These are phyloP conservation scores for Tangara arthus DNA, from an alignment of 2,797 vertebrate genomes.

Conservation along the genomic window DNA sequence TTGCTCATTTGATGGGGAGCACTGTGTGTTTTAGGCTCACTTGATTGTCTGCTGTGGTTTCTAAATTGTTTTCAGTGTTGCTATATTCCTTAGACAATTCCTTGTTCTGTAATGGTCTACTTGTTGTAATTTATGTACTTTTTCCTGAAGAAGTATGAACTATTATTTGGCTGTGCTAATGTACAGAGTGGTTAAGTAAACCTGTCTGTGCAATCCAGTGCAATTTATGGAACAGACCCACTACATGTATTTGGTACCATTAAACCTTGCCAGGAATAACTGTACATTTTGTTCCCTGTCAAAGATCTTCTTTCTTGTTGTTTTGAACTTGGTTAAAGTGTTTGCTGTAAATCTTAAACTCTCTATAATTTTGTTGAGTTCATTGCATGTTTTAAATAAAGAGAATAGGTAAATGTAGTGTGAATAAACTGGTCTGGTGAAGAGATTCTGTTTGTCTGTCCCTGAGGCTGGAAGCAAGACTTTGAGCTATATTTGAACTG, in stretches of 20 bases:
- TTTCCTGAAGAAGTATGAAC: not conserved
- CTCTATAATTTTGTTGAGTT: rapidly evolving
- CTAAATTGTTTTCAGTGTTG: not conserved
- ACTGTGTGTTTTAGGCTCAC: not conserved
- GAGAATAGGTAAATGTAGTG: not conserved
- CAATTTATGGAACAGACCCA: not conserved
- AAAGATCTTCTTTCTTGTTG: not conserved
- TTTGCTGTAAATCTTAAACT: not conserved
- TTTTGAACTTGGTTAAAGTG: not conserved
- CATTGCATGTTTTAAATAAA: not conserved
- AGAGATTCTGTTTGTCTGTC: not conserved
- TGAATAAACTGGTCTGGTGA: not conserved
- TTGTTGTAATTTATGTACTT: not conserved
- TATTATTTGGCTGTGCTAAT: not conserved
- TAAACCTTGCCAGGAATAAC: slow-evolving; percentile 10
- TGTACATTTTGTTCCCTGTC: not conserved
- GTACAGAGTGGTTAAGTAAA: not conserved
- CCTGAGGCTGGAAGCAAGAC: not conserved
- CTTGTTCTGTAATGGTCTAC: not conserved
- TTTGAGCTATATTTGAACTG: not conserved
- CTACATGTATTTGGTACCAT: not conserved
- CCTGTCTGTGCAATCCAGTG: not conserved
- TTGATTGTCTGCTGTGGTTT: not conserved
- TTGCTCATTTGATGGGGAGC: not conserved
- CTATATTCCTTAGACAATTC: not conserved